Conservation (phyloP, 64 coral and sea anemone species). For the Dendrophyllia cribrosa region DNA sequence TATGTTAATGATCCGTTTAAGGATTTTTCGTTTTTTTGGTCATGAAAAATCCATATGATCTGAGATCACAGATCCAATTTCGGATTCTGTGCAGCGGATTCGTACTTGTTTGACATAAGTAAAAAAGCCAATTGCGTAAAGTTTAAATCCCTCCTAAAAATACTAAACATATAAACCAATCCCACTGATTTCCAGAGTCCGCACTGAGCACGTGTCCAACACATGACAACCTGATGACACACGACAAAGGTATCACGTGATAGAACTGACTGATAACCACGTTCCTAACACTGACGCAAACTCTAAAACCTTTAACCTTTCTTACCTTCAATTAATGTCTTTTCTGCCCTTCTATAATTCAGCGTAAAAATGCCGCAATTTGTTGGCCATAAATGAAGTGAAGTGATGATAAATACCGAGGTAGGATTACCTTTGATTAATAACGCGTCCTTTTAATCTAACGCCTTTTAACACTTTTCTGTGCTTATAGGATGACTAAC, state of each 20-base stretch:
- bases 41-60: too few species aligned
- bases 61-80: too few species aligned
- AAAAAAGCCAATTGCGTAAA: too few species aligned
- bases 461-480: constrained; percentile 39
- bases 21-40: too few species aligned
- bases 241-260: constrained; percentile 28
- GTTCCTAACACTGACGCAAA: not conserved
- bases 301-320: constrained; percentile 12
- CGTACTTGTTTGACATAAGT: too few species aligned
- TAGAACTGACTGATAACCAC: not conserved
- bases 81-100: too few species aligned
- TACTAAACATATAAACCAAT: constrained; percentile 8
- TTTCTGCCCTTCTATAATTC: constrained; percentile 31
- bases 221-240: not conserved
- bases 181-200: constrained; percentile 21
- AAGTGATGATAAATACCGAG: constrained; percentile 17
- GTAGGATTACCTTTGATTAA: not conserved
- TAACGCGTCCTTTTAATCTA: not conserved
- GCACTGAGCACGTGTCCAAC: constrained; percentile 26
- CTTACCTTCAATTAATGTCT: constrained; percentile 1
- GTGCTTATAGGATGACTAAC: not conserved
- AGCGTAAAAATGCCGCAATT: constrained; percentile 57
- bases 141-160: not conserved
- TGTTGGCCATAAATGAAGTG: constrained; percentile 49
- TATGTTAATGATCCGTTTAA: too few species aligned